A percentile compares a stretch with the other conserved stretches of the same genome.
Conservation (phyloP, 2,888 invertebrate species). For the Drosophila niveifrons region DNA sequence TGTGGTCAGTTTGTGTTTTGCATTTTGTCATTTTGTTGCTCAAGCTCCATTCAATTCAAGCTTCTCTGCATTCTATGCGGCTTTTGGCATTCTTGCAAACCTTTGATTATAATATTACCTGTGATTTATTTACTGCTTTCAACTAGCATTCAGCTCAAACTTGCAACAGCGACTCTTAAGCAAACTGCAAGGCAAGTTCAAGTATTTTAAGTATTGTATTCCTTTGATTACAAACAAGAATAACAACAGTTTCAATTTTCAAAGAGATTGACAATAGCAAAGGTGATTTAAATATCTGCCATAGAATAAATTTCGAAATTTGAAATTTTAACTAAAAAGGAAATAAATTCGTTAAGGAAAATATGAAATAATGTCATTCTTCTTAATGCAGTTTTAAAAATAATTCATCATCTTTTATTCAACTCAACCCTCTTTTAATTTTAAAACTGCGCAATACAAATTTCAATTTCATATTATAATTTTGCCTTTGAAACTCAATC, state of each 20-base stretch:
- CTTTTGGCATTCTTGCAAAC: constrained; percentile 7
- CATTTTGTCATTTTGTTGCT: constrained; percentile 18
- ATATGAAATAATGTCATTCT: no score
- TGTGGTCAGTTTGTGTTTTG: constrained; percentile 26
- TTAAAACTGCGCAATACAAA: neutral
- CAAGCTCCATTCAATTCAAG: neutral
- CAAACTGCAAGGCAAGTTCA: neutral
- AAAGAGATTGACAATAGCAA: neutral
- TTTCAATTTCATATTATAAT: neutral
- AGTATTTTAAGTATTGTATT: neutral
- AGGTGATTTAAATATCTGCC: no score
- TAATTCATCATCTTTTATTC: no score
- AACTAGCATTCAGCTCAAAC: neutral
- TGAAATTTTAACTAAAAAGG: no score
- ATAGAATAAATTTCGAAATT: no score
- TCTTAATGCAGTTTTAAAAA: no score
- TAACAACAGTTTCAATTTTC: neutral
- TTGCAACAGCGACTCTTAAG: neutral
- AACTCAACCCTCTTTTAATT: no score
- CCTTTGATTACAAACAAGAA: neutral
- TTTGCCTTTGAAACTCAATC: neutral
- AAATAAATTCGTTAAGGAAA: no score
- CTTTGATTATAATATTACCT: constrained; percentile 17
- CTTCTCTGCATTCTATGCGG: neutral
- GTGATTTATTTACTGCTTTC: constrained; percentile 1